Base-by-base conservation (phyloP, 2,888 invertebrate genomes). In the Trichogramma dendrolimi region DNA sequence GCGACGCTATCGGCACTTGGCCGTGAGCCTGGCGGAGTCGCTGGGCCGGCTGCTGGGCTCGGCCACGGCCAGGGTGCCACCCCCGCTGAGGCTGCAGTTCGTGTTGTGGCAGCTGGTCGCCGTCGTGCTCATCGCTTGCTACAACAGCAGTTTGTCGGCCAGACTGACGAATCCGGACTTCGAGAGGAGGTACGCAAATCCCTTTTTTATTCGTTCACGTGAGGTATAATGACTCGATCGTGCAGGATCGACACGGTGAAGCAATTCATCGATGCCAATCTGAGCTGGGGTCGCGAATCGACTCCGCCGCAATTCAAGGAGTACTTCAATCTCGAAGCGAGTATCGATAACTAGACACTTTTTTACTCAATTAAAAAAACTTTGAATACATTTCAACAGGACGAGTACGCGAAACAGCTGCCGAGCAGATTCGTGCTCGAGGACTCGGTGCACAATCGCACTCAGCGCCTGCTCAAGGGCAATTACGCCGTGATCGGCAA, bases 61-160 rank as follows among this genome's bases (percentile, higher is more conserved):
- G 72, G 72, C 48, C 48, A 10, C 53, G 54, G 60, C 7, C 27
- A 70, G 70, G 7, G 71, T 73, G 6, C 66, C 67, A 7, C 40
- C 56, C 1, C 67, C 69, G 10, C 63, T 74, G 27, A 67, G 70
- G 48, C 41, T 74, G 3, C 72, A 73, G 51, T 67, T 75, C 27
- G 67, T 73, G 14, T 66, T 76, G n/a, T 78, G 78, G 77, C 74
- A 76, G 53, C 60, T 69, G 4, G 67, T 71, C 1, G 76, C 76
- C 27, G 65, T 77, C 44, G 58, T 77, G 49, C 62, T 78, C 4
- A 75, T 77, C 6, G 69, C 73, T 2, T 73, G 74, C 2, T 78
- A 77, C 39, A 71, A 69, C 58, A 73, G 76, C 49, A 77, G 77
- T 54, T 71, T 78, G 2, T 76, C 78, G 2, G 73, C 76, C 1